Evolutionary conservation across 2,888 invertebrate species (phyloP).

Genomic region (Lordiphosa fenestrarum): DNA sequence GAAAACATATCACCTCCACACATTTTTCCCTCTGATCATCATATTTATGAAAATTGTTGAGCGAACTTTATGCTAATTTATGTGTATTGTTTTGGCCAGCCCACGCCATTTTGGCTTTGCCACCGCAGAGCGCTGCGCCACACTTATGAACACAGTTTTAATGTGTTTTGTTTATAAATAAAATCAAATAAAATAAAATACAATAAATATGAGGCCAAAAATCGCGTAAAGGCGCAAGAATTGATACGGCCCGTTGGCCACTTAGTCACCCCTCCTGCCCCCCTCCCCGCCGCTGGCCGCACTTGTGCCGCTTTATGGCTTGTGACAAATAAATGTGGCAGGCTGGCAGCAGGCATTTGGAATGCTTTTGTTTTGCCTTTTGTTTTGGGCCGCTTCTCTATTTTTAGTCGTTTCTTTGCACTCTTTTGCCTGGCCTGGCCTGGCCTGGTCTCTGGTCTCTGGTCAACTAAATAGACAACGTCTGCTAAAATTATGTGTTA

Average conservation of each 20-base stretch:
- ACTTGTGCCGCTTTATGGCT: constrained; percentile 59
- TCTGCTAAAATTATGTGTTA: constrained; percentile 70
- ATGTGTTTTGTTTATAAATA: constrained; percentile 39
- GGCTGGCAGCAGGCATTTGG: constrained; percentile 46
- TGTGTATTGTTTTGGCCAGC: constrained; percentile 50
- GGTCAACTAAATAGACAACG: constrained; percentile 57
- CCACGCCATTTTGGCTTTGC: constrained; percentile 26
- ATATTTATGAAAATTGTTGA: constrained; percentile 62
- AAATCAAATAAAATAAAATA: constrained; percentile 51
- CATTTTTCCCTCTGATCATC: constrained; percentile 28
- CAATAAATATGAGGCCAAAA: constrained; percentile 56
- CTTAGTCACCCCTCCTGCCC: constrained; percentile 38
- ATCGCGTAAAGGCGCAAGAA: constrained; percentile 48
- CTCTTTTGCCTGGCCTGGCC: constrained; percentile 33
- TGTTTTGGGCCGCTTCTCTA: constrained; percentile 30
- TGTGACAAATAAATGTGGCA: constrained; percentile 72
- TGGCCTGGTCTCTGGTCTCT: no score
- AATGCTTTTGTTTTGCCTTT: constrained; percentile 59
- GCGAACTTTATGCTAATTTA: constrained; percentile 64
- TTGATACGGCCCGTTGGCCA: constrained; percentile 70
- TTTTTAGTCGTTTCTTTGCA: constrained; percentile 51
- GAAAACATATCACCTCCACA: constrained; percentile 20
- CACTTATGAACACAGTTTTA: constrained; percentile 21
- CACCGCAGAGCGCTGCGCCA: constrained; percentile 32
- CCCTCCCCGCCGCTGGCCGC: background rate